Base-by-base conservation (phyloP, 2,888 invertebrate species). In the Phengaris arion region DNA sequence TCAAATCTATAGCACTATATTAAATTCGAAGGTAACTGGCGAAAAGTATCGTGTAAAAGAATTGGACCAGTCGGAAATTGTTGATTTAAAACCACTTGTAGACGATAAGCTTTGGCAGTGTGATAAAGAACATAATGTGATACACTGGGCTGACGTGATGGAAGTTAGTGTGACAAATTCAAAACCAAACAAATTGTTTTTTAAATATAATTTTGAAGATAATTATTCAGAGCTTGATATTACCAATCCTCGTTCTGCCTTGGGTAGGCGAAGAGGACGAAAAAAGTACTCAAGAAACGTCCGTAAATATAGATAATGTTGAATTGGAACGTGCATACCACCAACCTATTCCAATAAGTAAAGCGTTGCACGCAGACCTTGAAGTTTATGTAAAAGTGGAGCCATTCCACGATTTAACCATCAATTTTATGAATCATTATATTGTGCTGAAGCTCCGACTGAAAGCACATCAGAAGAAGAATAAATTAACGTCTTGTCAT, bases 391-490 rank as follows among this genome's bases (percentile, higher is more conserved):
- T 73, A 73, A 54, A 15, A 22, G n/a, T 52, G 73, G 54, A 55
- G 55, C 22, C 12, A 73, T 73, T 54, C 73, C 55, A 35, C 52
- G 45, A 22, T 8, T 74, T 74, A 76, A 7, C 79, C 82, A 82
- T 68, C 73, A 35, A 15, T 57, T 72, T 69, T 64, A 46, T 45
- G 12, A 68, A 12, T 68, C 68, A 8, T 35, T 68, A 6, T 35
- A 45, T 12, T 45, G 12, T 45, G 45, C 45, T 45, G 35, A 22
- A 35, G 46, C 68, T 45, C 13, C 10, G 45, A 68, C 12, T 54
- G 54, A 54, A 54, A 54, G 13, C 13, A 54, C 54, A 13, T 54
- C 54, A 13, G 54, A 54, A 54, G 13, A 54, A 54, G 54, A 54
- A 54, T 54, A 54, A 54, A 52, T 52, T 52, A 52, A 52, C 52